phyloP scores from a whole-genome alignment of 2,797 vertebrate genomes.

The Oceanodroma leucorhoa region DNA sequence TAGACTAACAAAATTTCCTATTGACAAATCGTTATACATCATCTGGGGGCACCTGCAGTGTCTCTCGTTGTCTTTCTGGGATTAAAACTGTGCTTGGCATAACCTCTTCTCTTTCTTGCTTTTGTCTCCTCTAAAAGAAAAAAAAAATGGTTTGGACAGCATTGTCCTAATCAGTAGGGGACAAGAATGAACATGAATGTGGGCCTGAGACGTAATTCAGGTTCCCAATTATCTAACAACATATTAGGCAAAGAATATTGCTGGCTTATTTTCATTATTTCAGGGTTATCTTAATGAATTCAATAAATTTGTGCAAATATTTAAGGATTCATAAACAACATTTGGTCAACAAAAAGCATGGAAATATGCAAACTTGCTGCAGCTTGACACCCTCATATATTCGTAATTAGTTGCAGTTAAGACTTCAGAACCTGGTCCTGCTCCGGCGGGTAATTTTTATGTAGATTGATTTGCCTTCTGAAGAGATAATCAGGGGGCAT shows the following conservation, averaged over 20 bases:
- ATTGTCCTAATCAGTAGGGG: not conserved
- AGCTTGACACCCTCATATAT: not conserved
- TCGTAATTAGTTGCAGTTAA: not conserved
- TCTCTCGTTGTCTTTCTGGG: fast-evolving
- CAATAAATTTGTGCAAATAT: not conserved
- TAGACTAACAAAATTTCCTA: not conserved
- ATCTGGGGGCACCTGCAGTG: fast-evolving
- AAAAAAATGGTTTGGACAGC: not conserved
- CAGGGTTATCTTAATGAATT: not conserved
- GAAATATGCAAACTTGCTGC: not conserved
- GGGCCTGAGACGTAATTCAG: not conserved
- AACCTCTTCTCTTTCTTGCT: fast-evolving
- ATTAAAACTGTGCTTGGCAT: not conserved
- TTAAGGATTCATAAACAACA: not conserved
- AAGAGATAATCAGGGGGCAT: not conserved
- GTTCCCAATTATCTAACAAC: not conserved
- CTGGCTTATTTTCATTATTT: not conserved
- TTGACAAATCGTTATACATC: fast-evolving
- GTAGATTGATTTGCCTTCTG: not conserved
- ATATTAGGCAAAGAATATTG: not conserved
- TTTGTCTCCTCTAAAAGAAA: not conserved
- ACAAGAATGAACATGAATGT: not conserved
- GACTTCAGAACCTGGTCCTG: not conserved
- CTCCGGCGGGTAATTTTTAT: not conserved
- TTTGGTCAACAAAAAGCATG: not conserved